phyloP scores from a whole-genome alignment of 2,797 vertebrate species.

The Poecile montanus region DNA sequence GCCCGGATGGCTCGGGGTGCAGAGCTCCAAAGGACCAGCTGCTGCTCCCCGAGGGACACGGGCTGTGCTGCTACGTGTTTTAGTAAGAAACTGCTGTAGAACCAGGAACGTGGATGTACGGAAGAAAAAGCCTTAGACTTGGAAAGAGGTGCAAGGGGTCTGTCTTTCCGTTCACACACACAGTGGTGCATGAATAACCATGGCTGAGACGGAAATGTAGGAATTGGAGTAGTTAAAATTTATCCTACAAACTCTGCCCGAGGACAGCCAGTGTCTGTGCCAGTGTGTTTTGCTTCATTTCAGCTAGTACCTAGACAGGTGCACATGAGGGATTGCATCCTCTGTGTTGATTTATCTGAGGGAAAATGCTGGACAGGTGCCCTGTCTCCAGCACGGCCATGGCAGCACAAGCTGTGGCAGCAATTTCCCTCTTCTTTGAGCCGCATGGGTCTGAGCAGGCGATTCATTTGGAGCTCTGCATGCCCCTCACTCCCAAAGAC shows the following conservation, averaged over 20 bases:
- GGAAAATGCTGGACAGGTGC: neutral
- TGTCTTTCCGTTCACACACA: fast-evolving
- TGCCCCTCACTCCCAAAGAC: neutral
- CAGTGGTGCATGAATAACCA: fast-evolving
- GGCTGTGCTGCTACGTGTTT: fast-evolving
- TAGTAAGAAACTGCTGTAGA: too few species aligned
- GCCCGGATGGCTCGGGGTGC: neutral
- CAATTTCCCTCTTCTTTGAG: neutral
- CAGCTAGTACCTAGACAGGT: neutral
- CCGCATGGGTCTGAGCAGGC: fast-evolving
- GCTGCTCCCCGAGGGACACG: neutral
- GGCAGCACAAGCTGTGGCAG: neutral
- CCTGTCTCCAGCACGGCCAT: neutral
- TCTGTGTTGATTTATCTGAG: neutral
- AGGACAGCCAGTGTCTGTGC: fast-evolving
- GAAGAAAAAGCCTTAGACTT: neutral
- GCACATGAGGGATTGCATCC: fast-evolving
- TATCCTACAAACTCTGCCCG: neutral
- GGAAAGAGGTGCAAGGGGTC: fast-evolving
- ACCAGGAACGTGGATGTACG: neutral
- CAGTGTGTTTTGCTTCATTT: neutral
- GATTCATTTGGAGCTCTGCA: neutral
- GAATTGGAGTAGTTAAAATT: neutral
- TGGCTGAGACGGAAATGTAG: neutral
- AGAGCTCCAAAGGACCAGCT: neutral